These are phyloP conservation scores for Drosophila sp. DNA, from an alignment of 1,140 invertebrate species.

Conservation along the genomic window DNA sequence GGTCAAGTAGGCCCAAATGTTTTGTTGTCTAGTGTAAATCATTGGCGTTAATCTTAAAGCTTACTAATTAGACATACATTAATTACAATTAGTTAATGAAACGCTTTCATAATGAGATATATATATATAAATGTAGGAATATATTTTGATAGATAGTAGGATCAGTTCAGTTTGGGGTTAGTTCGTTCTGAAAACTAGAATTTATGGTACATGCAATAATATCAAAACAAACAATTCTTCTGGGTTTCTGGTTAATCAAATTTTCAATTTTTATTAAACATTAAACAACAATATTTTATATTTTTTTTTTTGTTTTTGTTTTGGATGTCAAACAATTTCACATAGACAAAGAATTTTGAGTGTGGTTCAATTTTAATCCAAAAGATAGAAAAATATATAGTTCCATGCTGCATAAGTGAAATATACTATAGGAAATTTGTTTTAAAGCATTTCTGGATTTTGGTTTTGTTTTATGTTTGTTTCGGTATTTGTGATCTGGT, in stretches of 20 bases:
- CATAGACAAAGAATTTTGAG: conserved; percentile 39
- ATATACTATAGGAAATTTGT: conserved; percentile 36
- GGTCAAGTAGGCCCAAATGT: not conserved
- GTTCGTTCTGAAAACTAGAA: conserved; percentile 19
- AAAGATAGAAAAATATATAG: conserved; percentile 20
- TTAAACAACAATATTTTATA: conserved; percentile 69
- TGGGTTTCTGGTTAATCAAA: conserved; percentile 64
- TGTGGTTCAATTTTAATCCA: conserved; percentile 28
- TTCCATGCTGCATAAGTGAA: conserved; percentile 58
- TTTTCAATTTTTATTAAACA: conserved; percentile 72
- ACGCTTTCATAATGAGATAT: conserved; percentile 2
- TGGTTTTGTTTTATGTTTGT: conserved; percentile 49
- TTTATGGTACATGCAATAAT: conserved; percentile 53
- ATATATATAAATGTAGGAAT: not conserved
- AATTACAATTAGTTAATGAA: conserved; percentile 9
- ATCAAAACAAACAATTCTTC: conserved; percentile 61
- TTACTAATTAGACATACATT: conserved; percentile 9
- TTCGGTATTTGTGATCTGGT: conserved; percentile 18
- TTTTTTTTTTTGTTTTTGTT: conserved; percentile 45
- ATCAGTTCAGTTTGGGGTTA: not conserved
- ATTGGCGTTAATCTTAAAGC: not conserved
- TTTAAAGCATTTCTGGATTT: conserved; percentile 41
- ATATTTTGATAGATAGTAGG: not conserved
- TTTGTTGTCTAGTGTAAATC: conserved; percentile 5
- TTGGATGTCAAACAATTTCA: conserved; percentile 58